A percentile compares a stretch with the other conserved stretches of the same genome.
Conservation (phyloP, 2,797 vertebrate species). For the Chaunax sp. region DNA sequence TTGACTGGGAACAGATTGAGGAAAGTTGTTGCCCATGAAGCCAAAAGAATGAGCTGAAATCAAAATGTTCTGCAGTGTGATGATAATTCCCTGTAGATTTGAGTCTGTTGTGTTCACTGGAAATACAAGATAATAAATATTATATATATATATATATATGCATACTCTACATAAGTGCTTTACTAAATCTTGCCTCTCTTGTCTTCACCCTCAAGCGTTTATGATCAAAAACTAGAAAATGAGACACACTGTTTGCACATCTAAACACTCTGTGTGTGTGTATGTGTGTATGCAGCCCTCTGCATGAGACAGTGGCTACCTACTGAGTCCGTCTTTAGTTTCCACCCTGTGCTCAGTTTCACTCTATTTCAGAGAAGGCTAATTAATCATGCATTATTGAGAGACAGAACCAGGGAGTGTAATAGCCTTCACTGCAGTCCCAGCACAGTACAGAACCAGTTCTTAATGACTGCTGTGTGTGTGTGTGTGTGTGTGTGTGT, state of each 20-base stretch:
- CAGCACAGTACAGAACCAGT: constrained; percentile 60
- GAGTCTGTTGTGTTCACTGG: no score
- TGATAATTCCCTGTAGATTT: no score
- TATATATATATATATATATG: no score
- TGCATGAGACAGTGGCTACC: constrained; percentile 45
- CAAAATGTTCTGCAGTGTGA: no score
- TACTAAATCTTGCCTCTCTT: no score
- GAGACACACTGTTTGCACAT: neutral
- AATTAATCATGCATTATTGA: constrained; percentile 89
- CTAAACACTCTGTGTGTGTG: no score
- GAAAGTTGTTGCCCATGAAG: neutral
- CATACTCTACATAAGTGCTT: no score
- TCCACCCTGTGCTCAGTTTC: constrained; percentile 82
- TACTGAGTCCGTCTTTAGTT: constrained; percentile 73
- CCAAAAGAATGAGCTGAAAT: neutral
- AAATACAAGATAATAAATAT: no score
- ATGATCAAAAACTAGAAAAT: constrained; percentile 9
- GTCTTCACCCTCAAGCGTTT: neutral
- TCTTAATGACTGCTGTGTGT: constrained; percentile 53
- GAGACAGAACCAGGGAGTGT: constrained; percentile 75
- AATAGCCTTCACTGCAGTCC: constrained; percentile 75
- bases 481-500: constrained; percentile 18
- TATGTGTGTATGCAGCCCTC: constrained; percentile 21
- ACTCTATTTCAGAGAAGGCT: constrained; percentile 80
- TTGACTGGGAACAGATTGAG: no score